Evolutionary conservation across 2,797 vertebrate genomes (phyloP).

Genomic region (Neostethus bicornis): DNA sequence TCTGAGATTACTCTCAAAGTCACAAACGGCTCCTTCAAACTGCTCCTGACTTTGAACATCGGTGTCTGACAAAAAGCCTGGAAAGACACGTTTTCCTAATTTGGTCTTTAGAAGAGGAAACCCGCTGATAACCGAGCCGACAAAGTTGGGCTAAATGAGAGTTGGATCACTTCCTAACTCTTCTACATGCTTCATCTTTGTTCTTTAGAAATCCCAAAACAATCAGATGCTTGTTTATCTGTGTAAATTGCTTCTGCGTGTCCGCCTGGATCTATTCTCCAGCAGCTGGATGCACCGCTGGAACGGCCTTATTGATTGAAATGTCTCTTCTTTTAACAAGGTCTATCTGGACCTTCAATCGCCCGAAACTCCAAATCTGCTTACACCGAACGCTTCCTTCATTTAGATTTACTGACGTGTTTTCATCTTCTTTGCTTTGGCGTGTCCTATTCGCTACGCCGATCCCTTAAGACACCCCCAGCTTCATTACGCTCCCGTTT

Average conservation of each 20-base stretch:
- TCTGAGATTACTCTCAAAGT: slow-evolving; percentile 71
- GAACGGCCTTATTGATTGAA: slow-evolving; percentile 72
- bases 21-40: slow-evolving; percentile 72
- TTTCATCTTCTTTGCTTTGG: slow-evolving; percentile 54
- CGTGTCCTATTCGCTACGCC: slow-evolving; percentile 49
- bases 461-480: slow-evolving; percentile 60
- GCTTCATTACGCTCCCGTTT: slow-evolving; percentile 67
- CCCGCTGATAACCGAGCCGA: slow-evolving; percentile 60
- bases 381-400: slow-evolving; percentile 66
- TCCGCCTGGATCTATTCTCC: slow-evolving; percentile 65
- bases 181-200: slow-evolving; percentile 65
- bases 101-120: slow-evolving; percentile 42
- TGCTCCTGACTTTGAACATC: slow-evolving; percentile 60
- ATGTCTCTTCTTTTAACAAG: slow-evolving; percentile 77
- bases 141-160: slow-evolving; percentile 74
- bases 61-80: slow-evolving; percentile 46
- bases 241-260: slow-evolving; percentile 71
- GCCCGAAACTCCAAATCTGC: slow-evolving; percentile 67
- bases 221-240: slow-evolving; percentile 78
- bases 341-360: slow-evolving; percentile 68
- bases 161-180: slow-evolving; percentile 72
- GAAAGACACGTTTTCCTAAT: slow-evolving; percentile 43
- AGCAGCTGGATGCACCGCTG: slow-evolving; percentile 69
- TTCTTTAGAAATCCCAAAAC: slow-evolving; percentile 70
- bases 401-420: slow-evolving; percentile 45